Percentiles rank a stretch among this genome's conserved stretches.
Evolutionary conservation across 2,797 vertebrate species (phyloP).

Genomic region (Coluber constrictor): DNA sequence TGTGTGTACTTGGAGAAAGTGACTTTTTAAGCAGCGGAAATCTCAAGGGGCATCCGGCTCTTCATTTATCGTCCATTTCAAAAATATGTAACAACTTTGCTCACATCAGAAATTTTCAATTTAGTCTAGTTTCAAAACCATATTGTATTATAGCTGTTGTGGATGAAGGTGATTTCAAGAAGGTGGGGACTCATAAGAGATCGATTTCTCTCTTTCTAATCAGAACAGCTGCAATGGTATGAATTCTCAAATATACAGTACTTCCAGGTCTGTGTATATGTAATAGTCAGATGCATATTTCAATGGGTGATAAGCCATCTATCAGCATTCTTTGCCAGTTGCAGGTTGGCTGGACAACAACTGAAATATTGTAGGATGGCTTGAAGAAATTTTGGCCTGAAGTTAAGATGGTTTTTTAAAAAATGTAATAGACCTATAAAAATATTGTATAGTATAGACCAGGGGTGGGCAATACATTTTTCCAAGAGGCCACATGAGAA

Average conservation of each 20-base stretch:
- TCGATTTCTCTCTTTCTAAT: background rate
- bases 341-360: background rate
- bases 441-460: background rate
- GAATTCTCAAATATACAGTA: background rate
- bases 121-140: constrained; percentile 22
- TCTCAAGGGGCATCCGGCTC: constrained; percentile 40
- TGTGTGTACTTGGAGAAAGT: constrained; percentile 34
- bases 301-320: background rate
- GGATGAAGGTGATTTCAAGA: background rate
- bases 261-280: background rate
- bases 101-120: constrained; percentile 42
- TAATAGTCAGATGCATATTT: background rate
- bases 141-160: background rate
- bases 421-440: background rate
- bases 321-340: background rate
- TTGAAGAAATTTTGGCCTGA: background rate
- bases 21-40: constrained; percentile 45
- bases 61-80: constrained; percentile 40
- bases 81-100: constrained; percentile 45
- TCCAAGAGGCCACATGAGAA: background rate
- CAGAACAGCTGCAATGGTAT: background rate
- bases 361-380: background rate
- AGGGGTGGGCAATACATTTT: background rate
- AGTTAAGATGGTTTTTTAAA: background rate
- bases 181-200: background rate